phyloP scores from a whole-genome alignment of 2,797 vertebrate species.

The Takifugu rubripes region DNA sequence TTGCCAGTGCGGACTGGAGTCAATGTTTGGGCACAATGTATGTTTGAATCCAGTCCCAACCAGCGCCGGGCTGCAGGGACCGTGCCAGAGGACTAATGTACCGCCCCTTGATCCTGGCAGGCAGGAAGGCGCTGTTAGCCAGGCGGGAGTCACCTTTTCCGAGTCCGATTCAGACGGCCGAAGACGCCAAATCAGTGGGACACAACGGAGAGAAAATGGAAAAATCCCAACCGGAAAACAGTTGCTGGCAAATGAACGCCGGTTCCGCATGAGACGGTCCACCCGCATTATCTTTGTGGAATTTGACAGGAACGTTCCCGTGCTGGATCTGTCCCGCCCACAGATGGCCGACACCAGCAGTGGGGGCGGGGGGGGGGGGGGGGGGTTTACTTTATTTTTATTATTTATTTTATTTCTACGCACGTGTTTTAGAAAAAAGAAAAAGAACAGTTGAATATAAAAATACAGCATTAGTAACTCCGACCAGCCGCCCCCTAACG shows the following conservation, averaged over 20 bases:
- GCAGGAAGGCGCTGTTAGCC: conserved; percentile 54
- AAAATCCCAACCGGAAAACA: conserved; percentile 26
- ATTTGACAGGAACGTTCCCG: background rate
- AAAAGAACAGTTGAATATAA: too few relatives aligned
- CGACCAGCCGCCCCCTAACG: background rate
- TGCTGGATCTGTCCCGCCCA: background rate
- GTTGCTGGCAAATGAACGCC: too few relatives aligned
- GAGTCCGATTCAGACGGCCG: conserved; percentile 57
- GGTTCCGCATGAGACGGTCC: too few relatives aligned
- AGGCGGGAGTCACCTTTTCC: conserved; percentile 65
- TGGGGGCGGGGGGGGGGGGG: too few relatives aligned
- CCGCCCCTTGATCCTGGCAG: conserved; percentile 68
- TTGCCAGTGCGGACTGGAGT: conserved; percentile 13
- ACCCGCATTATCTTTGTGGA: too few relatives aligned
- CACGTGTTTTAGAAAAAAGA: too few relatives aligned
- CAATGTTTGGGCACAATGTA: conserved; percentile 44
- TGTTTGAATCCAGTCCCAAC: conserved; percentile 41
- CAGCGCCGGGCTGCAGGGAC: conserved; percentile 44
- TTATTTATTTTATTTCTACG: too few relatives aligned
- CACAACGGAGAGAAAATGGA: conserved; percentile 53
- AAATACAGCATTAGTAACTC: background rate
- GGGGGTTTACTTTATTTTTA: too few relatives aligned
- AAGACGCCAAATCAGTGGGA: conserved; percentile 59
- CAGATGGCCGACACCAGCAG: too few relatives aligned
- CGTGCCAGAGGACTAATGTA: conserved; percentile 45